Percentiles rank a stretch among this genome's conserved stretches.
phyloP scores from a whole-genome alignment of 2,113 vertebrate species.

The Anser brachyrhynchus region DNA sequence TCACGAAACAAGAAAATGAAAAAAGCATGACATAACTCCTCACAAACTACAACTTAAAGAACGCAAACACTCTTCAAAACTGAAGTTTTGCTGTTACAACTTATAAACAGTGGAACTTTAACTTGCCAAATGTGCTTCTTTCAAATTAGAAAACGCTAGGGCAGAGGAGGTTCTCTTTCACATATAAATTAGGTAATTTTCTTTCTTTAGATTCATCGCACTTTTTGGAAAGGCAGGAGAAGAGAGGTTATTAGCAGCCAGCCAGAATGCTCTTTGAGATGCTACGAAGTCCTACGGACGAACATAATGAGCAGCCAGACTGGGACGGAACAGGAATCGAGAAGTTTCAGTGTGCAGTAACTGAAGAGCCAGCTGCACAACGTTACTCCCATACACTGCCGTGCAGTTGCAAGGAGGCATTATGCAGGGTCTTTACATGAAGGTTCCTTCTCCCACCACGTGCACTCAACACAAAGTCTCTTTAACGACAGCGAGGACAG shows the following conservation, averaged over 20 bases:
- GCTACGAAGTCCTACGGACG: not conserved
- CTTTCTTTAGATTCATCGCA: not conserved
- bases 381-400: not conserved
- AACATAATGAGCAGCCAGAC: accelerated
- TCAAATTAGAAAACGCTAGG: not conserved
- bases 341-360: not conserved
- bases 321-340: not conserved
- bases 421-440: not conserved
- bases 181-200: not conserved
- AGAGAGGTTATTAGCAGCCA: not conserved
- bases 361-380: not conserved
- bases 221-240: not conserved
- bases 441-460: not conserved
- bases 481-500: not conserved
- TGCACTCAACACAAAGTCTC: not conserved
- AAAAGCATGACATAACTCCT: not conserved
- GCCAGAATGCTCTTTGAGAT: not conserved
- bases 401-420: not conserved
- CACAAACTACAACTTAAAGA: not conserved
- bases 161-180: not conserved
- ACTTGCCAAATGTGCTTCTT: not conserved
- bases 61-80: not conserved
- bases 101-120: not conserved
- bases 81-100: not conserved
- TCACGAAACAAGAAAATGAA: not conserved